Percentiles rank a stretch among this genome's conserved stretches.
phyloP scores from a whole-genome alignment of 2,888 invertebrate genomes.

The Mesorhabditis sp. region DNA sequence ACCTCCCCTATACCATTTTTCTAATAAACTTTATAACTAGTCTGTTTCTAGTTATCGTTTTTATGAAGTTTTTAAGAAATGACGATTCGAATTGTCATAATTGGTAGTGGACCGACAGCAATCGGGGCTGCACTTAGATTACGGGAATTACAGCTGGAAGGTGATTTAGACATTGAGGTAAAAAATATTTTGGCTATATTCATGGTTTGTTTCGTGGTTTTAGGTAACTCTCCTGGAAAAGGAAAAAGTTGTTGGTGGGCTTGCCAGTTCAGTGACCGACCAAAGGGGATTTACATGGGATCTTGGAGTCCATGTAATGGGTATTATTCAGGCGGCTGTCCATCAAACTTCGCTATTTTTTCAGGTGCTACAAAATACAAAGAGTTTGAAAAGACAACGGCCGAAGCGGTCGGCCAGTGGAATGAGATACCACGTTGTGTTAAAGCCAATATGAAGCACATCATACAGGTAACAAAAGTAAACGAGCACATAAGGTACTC shows the following conservation, averaged over 20 bases:
- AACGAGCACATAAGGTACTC: background rate
- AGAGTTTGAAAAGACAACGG: constrained; percentile 20
- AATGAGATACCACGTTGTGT: constrained; percentile 26
- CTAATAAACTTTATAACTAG: no score
- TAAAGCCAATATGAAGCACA: constrained; percentile 10
- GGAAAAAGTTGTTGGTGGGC: constrained; percentile 22
- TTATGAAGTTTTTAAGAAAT: constrained; percentile 16
- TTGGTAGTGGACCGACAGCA: constrained; percentile 32
- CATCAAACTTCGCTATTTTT: background rate
- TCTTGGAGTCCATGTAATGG: constrained; percentile 28
- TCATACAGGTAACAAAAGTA: background rate
- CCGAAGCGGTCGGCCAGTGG: constrained; percentile 23
- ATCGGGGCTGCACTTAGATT: constrained; percentile 25
- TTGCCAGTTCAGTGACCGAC: constrained; percentile 24
- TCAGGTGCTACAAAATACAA: constrained; percentile 18
- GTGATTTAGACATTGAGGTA: constrained; percentile 11
- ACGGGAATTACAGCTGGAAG: constrained; percentile 15
- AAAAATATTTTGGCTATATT: background rate
- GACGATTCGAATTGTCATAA: constrained; percentile 18
- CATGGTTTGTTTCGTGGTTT: constrained; percentile 1
- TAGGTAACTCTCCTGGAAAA: constrained; percentile 25
- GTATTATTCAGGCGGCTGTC: constrained; percentile 5
- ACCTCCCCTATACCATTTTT: no score
- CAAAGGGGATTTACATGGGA: constrained; percentile 26
- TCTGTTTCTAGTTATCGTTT: constrained; percentile 7